Conservation (phyloP, 1,140 invertebrate genomes). For the Cataglyphis hispanica region DNA sequence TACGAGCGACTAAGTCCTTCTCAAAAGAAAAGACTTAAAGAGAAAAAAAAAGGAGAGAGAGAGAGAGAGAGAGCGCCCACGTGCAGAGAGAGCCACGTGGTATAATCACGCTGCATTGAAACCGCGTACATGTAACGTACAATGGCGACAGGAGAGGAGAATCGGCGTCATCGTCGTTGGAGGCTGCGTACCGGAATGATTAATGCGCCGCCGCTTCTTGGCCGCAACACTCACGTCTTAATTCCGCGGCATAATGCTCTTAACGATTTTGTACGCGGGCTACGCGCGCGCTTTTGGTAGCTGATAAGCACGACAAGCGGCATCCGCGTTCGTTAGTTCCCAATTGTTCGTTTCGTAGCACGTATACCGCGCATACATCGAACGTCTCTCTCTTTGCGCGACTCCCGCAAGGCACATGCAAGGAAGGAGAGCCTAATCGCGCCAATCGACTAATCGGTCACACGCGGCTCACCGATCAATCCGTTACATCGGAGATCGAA, state of each 20-base stretch:
- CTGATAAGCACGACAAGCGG: slow-evolving; percentile 55
- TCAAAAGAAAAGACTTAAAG: neutral
- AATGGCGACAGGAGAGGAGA: slow-evolving; percentile 58
- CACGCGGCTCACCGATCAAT: neutral
- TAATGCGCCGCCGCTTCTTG: slow-evolving; percentile 62
- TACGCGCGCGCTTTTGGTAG: slow-evolving; percentile 62
- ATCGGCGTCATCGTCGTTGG: slow-evolving; percentile 64
- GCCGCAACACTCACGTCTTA: slow-evolving; percentile 72
- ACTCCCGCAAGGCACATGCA: neutral
- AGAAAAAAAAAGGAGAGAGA: neutral
- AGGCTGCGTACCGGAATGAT: slow-evolving; percentile 66
- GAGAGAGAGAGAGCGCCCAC: neutral
- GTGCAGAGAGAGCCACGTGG: slow-evolving; percentile 30
- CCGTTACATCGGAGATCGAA: neutral
- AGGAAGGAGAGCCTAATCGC: neutral
- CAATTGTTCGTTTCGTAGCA: slow-evolving; percentile 44
- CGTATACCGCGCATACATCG: neutral
- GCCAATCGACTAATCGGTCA: slow-evolving; percentile 36
- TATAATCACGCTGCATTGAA: slow-evolving; percentile 66
- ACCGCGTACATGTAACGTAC: slow-evolving; percentile 35
- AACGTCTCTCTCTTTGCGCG: slow-evolving; percentile 36
- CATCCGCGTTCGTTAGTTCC: slow-evolving; percentile 61
- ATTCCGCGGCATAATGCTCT: slow-evolving; percentile 73
- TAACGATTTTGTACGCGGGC: slow-evolving; percentile 71
- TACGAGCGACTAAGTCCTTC: slow-evolving; percentile 31